Conservation (phyloP, 2,113 vertebrate genomes). For the Sporophila hypoxantha region DNA sequence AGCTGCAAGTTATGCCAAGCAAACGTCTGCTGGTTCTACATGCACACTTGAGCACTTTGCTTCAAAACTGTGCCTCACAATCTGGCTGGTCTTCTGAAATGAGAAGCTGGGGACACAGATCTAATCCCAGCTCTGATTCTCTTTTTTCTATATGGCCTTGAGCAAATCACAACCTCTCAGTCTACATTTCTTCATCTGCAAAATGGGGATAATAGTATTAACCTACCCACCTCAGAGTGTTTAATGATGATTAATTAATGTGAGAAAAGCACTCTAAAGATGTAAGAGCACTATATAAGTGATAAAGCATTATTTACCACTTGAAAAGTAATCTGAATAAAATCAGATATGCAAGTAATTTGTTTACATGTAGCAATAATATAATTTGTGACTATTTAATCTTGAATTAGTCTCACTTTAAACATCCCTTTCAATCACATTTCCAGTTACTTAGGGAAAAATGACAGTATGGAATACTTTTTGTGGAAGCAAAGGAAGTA, state of each 20-base stretch:
- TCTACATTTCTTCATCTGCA: slow-evolving; percentile 61
- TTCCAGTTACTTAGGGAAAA: slow-evolving; percentile 55
- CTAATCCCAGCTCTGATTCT: slow-evolving; percentile 37
- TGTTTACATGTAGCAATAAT: slow-evolving; percentile 64
- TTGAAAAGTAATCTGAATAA: slow-evolving; percentile 67
- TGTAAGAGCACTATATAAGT: slow-evolving; percentile 63
- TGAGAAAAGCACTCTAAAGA: slow-evolving; percentile 64
- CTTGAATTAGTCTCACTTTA: slow-evolving; percentile 61
- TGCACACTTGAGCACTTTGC: background rate
- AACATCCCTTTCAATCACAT: slow-evolving; percentile 57
- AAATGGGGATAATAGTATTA: slow-evolving; percentile 64
- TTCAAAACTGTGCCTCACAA: background rate
- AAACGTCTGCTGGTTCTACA: background rate
- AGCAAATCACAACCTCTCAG: slow-evolving; percentile 48
- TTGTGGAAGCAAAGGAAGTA: slow-evolving; percentile 35
- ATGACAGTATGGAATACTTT: slow-evolving; percentile 49
- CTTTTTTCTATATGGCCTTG: slow-evolving; percentile 37
- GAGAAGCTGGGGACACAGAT: slow-evolving; percentile 30
- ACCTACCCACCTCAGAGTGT: slow-evolving; percentile 53
- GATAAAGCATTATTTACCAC: slow-evolving; percentile 67
- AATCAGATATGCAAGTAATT: slow-evolving; percentile 66
- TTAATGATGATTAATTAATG: slow-evolving; percentile 66
- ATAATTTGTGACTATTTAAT: slow-evolving; percentile 66
- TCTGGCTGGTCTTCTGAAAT: slow-evolving; percentile 19
- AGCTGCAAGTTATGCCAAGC: background rate